phyloP scores from a whole-genome alignment of 2,888 invertebrate genomes.

The Eilema sororculum region DNA sequence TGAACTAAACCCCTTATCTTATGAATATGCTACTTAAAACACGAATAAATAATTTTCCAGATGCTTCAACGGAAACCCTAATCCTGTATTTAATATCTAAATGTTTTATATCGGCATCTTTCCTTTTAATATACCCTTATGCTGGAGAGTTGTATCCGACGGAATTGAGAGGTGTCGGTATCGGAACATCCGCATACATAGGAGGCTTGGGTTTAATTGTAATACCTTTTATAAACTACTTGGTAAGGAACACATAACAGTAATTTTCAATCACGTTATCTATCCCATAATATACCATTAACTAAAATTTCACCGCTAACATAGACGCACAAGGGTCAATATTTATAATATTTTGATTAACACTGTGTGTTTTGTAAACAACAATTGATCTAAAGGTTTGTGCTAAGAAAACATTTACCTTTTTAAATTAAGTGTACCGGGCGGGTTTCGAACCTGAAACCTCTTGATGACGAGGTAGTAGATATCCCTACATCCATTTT shows the following conservation, averaged over 20 bases:
- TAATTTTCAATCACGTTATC: not conserved
- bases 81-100: conserved; percentile 93
- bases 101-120: conserved; percentile 96
- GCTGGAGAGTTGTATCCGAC: conserved; percentile 97
- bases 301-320: not conserved
- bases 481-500: not conserved
- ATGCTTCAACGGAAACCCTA: conserved; percentile 91
- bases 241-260: conserved; percentile 87
- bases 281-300: not conserved
- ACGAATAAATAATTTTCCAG: conserved; percentile 76
- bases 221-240: conserved; percentile 96
- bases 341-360: no score
- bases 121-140: conserved; percentile 96
- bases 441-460: not conserved
- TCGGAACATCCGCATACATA: conserved; percentile 96
- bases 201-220: conserved; percentile 95
- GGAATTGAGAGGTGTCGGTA: conserved; percentile 94
- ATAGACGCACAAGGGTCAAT: no score
- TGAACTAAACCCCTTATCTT: conserved; percentile 18
- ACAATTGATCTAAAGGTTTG: not conserved
- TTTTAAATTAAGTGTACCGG: not conserved
- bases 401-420: not conserved
- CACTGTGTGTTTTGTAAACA: no score
- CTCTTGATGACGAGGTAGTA: not conserved
- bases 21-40: conserved; percentile 34